Evolutionary conservation across 2,113 vertebrate genomes (phyloP), one percentile per base, ranked within the genome.

Genomic region (Actenoides lindsayi): DNA sequence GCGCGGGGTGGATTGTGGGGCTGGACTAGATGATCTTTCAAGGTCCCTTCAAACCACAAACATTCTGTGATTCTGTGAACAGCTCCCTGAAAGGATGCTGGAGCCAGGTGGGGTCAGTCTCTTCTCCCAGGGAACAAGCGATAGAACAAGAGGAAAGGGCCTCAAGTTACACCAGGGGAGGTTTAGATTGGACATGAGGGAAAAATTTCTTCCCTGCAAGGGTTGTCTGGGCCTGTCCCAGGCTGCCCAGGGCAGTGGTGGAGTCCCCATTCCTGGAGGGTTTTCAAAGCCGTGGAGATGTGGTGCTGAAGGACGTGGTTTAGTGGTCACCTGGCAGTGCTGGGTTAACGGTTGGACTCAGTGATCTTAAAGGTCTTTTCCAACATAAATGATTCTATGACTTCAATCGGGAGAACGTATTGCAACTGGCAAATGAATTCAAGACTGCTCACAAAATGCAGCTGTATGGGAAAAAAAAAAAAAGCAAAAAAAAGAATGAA

Each of bases 341-440:
- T 8, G 24, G 35, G 44, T 48, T 69, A 21, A 46, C 8, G 1
- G 6, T 16, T 56, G 65, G 56, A 44, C n/a, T 69, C 0, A 0
- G 37, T 6, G 10, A 59, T 64, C 50, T 59, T 41, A 12, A 39
- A 23, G 27, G 39, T 5, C 35, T 79, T 69, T 70, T 60, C 65
- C 76, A 78, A 6, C 6, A 20, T 41, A 35, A 87, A 65, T 5
- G 23, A 44, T 59, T 59, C 59, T 44, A 5, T 62, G 35, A 50
- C 68, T 82, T 28, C 62, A 24, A 33, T 7, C n/a, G 37, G 44
- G 28, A 67, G 33, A 93, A 74, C 4, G 20, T 24, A 57, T 19
- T 50, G 51, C 46, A 41, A 92, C 37, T 70, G 64, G 53, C n/a
- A 86, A 91, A n/a, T 27, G 1, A 81, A 89, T 75, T 51, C 73